phyloP scores from a whole-genome alignment of 2,888 invertebrate species.

The Junonia oenone region DNA sequence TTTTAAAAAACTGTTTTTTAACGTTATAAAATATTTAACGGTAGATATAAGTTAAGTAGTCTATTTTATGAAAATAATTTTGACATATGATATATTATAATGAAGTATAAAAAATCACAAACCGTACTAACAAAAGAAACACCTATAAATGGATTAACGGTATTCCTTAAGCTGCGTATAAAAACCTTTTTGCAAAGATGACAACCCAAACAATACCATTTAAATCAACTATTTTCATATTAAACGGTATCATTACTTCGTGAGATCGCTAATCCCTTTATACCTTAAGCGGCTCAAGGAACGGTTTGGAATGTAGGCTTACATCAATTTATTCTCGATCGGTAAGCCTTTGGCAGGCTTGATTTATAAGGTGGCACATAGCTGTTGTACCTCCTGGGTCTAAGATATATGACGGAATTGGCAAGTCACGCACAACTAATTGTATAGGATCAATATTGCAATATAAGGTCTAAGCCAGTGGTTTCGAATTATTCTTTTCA shows the following conservation, averaged over 20 bases:
- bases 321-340: slow-evolving; percentile 17
- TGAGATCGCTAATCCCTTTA: background rate
- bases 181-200: background rate
- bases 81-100: too few relatives aligned
- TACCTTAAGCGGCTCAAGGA: background rate
- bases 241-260: background rate
- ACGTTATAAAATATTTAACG: too few relatives aligned
- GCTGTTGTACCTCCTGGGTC: slow-evolving; percentile 11
- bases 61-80: too few relatives aligned
- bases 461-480: background rate
- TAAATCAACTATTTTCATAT: background rate
- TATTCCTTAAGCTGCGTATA: too few relatives aligned
- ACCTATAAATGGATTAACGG: too few relatives aligned
- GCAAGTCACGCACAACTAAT: slow-evolving; percentile 12
- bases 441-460: background rate
- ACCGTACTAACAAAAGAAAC: too few relatives aligned
- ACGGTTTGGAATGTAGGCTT: slow-evolving; percentile 6
- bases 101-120: too few relatives aligned
- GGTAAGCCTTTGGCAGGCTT: slow-evolving; percentile 16
- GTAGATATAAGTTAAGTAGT: too few relatives aligned
- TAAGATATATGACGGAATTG: slow-evolving; percentile 17
- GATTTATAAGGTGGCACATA: slow-evolving; percentile 25
- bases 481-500: too few relatives aligned
- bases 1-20: too few relatives aligned
- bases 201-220: background rate